Conservation (phyloP, 2,888 invertebrate species). For the Strigamia crassipes region DNA sequence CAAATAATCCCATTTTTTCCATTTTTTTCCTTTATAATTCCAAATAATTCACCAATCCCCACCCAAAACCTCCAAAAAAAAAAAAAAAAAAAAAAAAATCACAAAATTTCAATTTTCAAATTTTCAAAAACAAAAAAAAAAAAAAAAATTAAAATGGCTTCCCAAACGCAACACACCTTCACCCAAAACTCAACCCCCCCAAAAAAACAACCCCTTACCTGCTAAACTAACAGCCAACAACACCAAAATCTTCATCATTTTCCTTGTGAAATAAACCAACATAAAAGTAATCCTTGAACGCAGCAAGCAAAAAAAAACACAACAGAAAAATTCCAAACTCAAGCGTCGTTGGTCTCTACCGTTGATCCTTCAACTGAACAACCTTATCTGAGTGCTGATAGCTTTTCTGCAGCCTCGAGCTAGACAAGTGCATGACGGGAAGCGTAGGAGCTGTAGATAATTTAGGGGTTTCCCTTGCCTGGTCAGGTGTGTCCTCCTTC, state of each 20-base stretch:
- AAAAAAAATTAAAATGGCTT: background rate
- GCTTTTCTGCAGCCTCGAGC: background rate
- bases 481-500: slow-evolving; percentile 26
- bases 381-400: slow-evolving; percentile 24
- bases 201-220: background rate
- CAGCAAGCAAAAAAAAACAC: background rate
- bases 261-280: too few species aligned
- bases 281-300: background rate
- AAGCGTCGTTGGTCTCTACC: background rate
- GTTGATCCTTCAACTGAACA: slow-evolving; percentile 7
- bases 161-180: background rate
- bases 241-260: background rate
- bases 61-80: background rate
- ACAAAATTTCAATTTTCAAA: background rate
- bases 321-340: background rate
- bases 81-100: background rate
- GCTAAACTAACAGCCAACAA: background rate
- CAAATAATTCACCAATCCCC: background rate
- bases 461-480: slow-evolving; percentile 20
- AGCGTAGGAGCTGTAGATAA: background rate
- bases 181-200: background rate
- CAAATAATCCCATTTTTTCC: background rate
- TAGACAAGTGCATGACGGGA: background rate
- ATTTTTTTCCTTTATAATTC: background rate
- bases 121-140: background rate